Evolutionary conservation across 2,888 invertebrate genomes (phyloP).

Genomic region (Scaptomyza parva): DNA sequence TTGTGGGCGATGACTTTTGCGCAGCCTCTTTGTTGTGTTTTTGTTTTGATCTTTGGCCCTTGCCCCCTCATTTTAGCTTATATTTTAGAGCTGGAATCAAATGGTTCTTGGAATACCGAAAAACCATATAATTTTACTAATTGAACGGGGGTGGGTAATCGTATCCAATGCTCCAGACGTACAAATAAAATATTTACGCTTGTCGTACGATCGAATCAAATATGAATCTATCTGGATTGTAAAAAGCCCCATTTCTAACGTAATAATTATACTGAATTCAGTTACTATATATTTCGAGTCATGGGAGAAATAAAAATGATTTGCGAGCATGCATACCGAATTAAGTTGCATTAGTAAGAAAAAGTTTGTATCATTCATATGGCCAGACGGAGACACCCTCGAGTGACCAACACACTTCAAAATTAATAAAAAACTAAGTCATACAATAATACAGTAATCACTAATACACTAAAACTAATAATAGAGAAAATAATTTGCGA

Average conservation of each 20-base stretch:
- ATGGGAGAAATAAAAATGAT: slow-evolving; percentile 1
- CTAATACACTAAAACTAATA: too few species aligned
- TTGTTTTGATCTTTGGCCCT: slow-evolving; percentile 74
- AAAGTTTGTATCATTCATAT: too few species aligned
- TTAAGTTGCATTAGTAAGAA: too few species aligned
- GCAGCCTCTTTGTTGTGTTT: slow-evolving; percentile 70
- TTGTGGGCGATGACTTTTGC: slow-evolving; percentile 82
- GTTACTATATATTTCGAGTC: background rate
- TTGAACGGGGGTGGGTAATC: slow-evolving; percentile 83
- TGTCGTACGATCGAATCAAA: slow-evolving; percentile 16
- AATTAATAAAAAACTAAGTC: too few species aligned
- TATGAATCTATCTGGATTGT: background rate
- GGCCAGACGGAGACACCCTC: too few species aligned
- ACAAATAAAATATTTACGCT: slow-evolving; percentile 15
- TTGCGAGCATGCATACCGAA: background rate
- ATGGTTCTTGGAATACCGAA: slow-evolving; percentile 78
- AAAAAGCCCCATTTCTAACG: background rate
- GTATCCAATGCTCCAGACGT: slow-evolving; percentile 49
- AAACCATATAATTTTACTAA: slow-evolving; percentile 83
- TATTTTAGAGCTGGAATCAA: slow-evolving; percentile 62
- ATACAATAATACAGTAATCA: too few species aligned
- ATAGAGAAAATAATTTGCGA: too few species aligned
- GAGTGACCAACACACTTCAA: too few species aligned
- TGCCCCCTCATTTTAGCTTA: slow-evolving; percentile 64
- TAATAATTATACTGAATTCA: too few species aligned